Evolutionary conservation across 2,113 vertebrate genomes (phyloP), one percentile per base, ranked within the genome.

Genomic region (Megaceryle torquata): DNA sequence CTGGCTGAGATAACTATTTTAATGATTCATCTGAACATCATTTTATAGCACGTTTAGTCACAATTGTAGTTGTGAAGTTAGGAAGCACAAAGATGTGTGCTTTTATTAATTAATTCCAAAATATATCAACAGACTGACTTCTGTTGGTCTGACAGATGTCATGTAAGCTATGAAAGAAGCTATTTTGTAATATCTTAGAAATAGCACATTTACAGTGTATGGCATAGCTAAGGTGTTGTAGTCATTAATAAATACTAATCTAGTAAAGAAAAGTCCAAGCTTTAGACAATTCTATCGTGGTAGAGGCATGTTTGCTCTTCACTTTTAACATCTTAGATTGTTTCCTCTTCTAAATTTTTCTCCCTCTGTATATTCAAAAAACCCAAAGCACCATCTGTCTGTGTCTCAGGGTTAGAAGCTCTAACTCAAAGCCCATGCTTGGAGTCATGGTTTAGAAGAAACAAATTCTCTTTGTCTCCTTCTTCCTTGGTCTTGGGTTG

Each of bases 311-410:
- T 35, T 15, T 70, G 15, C 10, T 46, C 2, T 5, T 44, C 25
- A 57, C 22, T 64, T 48, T 11, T 53, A 13, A 82, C 75, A 68
- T 57, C n/a, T 46, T 50, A 67, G 18, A 41, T 56, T 63, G 13
- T 64, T 81, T 85, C 11, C 2, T 67, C 13, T 65, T 46, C 35
- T 50, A 54, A 13, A 37, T 54, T 57, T 88, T 33, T 53, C 7
- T 48, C 26, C 53, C 26, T 68, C 19, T 50, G 10, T n/a, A 46
- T 67, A 26, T 63, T 82, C 29, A 77, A 69, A 76, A 12, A 12
- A 65, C 61, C 0, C 0, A 4, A 92, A 88, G 33, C 5, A 46
- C 11, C 11, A 48, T 7, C 21, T 54, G 1, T 48, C 6, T n/a
- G 13, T 7, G 2, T 56, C 35, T 82, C 25, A 12, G 8, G 5